Percentiles rank a stretch among this genome's conserved stretches.
Conservation (phyloP, 2,888 invertebrate genomes). For the Hecatera dysodea region DNA sequence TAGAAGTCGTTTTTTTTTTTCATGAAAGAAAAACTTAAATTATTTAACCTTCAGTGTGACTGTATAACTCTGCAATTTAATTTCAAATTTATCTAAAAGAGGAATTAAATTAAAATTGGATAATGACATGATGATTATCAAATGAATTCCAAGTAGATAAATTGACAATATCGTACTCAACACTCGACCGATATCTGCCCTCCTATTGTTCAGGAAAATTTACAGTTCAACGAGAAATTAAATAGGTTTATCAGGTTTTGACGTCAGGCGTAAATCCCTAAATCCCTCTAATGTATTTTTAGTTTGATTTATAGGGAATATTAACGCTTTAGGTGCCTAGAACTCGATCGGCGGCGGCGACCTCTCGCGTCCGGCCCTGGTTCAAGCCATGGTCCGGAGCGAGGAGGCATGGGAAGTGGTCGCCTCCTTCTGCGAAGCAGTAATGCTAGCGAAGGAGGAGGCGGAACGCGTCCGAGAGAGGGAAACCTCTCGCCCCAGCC, state of each 20-base stretch:
- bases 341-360: too few species aligned
- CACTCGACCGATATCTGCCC: constrained; percentile 35
- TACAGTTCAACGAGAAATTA: constrained; percentile 31
- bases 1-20: background rate
- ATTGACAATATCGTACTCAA: background rate
- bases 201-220: constrained; percentile 7
- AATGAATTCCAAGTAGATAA: background rate
- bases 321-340: too few species aligned
- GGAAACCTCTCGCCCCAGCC: too few species aligned
- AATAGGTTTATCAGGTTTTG: constrained; percentile 30
- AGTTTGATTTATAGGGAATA: background rate
- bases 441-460: too few species aligned
- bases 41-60: too few species aligned
- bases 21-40: too few species aligned
- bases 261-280: constrained; percentile 42
- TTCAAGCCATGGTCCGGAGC: too few species aligned
- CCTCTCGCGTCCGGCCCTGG: too few species aligned
- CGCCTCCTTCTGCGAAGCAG: too few species aligned
- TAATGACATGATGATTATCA: constrained; percentile 6
- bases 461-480: too few species aligned
- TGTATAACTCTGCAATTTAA: too few species aligned
- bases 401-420: too few species aligned
- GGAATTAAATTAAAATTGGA: constrained; percentile 30
- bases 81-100: constrained; percentile 12
- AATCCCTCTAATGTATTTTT: constrained; percentile 2